phyloP scores from a whole-genome alignment of 2,888 invertebrate genomes.

The Drosophila anomalata region DNA sequence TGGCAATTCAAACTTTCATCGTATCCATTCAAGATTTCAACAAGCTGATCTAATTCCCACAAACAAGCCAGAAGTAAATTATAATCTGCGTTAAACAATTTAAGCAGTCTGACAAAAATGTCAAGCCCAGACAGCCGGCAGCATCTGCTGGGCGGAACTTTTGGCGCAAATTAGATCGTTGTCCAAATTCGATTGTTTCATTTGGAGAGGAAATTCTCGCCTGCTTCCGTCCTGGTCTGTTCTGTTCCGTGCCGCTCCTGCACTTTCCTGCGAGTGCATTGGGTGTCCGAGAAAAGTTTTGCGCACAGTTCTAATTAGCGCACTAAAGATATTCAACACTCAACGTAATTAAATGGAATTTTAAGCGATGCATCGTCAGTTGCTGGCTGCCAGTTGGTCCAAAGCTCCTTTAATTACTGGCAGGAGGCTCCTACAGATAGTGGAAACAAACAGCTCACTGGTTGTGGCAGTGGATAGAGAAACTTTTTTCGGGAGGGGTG shows the following conservation, averaged over 20 bases:
- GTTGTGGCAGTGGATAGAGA: constrained; percentile 38
- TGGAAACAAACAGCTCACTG: constrained; percentile 56
- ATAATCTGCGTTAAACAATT: constrained; percentile 44
- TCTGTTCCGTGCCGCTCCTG: background rate
- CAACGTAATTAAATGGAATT: constrained; percentile 77
- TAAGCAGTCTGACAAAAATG: constrained; percentile 40
- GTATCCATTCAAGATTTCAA: background rate
- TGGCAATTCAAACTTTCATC: constrained; percentile 24
- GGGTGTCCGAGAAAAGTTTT: constrained; percentile 65
- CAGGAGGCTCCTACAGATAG: constrained; percentile 50
- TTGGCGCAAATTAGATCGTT: constrained; percentile 48
- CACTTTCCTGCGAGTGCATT: constrained; percentile 38
- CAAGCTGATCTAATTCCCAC: constrained; percentile 24
- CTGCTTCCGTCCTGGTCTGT: background rate
- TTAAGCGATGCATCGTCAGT: constrained; percentile 59
- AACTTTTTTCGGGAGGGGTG: constrained; percentile 68
- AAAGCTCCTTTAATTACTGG: constrained; percentile 67
- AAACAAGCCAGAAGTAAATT: constrained; percentile 37
- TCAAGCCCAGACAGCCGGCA: constrained; percentile 27
- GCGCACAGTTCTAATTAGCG: constrained; percentile 70
- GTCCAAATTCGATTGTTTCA: constrained; percentile 64
- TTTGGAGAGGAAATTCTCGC: constrained; percentile 6
- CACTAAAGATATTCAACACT: constrained; percentile 72
- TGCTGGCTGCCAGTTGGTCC: constrained; percentile 43
- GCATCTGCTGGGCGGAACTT: constrained; percentile 22